Percentiles rank a stretch among this genome's conserved stretches.
phyloP scores from a whole-genome alignment of 1,140 invertebrate genomes.

The Belonocnema kinseyi region DNA sequence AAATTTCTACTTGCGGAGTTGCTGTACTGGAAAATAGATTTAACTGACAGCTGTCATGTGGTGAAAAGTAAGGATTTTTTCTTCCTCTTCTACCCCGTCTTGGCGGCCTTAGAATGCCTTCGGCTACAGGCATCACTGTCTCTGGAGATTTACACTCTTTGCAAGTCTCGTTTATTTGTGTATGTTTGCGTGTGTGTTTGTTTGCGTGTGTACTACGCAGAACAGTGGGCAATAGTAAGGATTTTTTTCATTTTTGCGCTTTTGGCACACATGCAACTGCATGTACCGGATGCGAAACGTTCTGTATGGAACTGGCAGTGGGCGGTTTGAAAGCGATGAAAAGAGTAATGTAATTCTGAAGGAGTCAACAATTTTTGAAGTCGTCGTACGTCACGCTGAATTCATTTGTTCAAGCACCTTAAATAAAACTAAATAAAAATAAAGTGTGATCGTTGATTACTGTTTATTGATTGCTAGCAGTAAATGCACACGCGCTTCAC shows the following conservation, averaged over 20 bases:
- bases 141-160: conserved; percentile 60
- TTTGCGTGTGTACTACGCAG: neutral
- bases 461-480: no score
- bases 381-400: no score
- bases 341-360: no score
- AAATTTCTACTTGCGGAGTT: no score
- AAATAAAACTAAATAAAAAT: no score
- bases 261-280: neutral
- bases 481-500: no score
- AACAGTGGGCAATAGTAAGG: neutral
- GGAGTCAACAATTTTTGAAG: no score
- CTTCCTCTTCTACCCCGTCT: neutral
- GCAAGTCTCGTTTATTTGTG: conserved; percentile 40
- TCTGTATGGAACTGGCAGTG: no score
- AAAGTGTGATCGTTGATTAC: no score
- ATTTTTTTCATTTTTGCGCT: neutral
- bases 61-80: neutral
- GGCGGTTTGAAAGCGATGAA: no score
- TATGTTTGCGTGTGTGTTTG: conserved; percentile 35
- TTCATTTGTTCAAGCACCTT: no score
- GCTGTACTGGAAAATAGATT: neutral
- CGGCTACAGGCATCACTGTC: conserved; percentile 62
- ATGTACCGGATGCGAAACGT: no score
- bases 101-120: conserved; percentile 34
- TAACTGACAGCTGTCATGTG: conserved; percentile 27